phyloP scores from a whole-genome alignment of 2,113 vertebrate genomes.

The Platichthys stellatus region DNA sequence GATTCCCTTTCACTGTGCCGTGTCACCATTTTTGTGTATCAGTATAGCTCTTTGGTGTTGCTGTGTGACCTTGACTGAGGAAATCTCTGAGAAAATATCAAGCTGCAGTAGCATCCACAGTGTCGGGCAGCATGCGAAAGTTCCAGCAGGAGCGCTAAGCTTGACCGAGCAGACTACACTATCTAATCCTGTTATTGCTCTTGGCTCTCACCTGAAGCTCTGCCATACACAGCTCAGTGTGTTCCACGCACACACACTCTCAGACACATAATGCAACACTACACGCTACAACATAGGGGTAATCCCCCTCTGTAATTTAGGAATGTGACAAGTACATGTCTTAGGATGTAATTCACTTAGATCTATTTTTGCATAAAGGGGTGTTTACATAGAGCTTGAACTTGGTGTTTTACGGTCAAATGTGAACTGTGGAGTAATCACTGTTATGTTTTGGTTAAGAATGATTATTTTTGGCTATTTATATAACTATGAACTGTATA shows the following conservation, averaged over 20 bases:
- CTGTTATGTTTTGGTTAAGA: neutral
- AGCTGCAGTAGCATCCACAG: constrained; percentile 32
- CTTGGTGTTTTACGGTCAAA: neutral
- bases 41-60: constrained; percentile 7
- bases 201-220: constrained; percentile 50
- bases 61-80: constrained; percentile 54
- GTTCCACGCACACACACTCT: neutral
- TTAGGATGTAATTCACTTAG: constrained; percentile 16
- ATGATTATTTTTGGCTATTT: neutral
- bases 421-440: neutral
- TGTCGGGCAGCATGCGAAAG: constrained; percentile 59
- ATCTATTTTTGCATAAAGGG: constrained; percentile 14
- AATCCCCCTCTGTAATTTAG: constrained; percentile 32
- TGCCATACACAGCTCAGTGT: constrained; percentile 23
- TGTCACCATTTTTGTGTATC: constrained; percentile 19
- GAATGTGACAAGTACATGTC: constrained; percentile 7
- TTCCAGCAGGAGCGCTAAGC: constrained; percentile 47
- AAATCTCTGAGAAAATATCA: constrained; percentile 48
- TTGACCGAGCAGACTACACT: constrained; percentile 34
- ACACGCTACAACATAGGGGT: neutral
- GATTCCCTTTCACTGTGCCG: constrained; percentile 3
- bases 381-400: constrained; percentile 1
- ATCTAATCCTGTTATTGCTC: constrained; percentile 76
- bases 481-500: neutral
- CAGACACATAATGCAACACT: constrained; percentile 19